These are phyloP conservation scores for Thermophis baileyi DNA, from an alignment of 2,113 vertebrate genomes.

Conservation along the genomic window DNA sequence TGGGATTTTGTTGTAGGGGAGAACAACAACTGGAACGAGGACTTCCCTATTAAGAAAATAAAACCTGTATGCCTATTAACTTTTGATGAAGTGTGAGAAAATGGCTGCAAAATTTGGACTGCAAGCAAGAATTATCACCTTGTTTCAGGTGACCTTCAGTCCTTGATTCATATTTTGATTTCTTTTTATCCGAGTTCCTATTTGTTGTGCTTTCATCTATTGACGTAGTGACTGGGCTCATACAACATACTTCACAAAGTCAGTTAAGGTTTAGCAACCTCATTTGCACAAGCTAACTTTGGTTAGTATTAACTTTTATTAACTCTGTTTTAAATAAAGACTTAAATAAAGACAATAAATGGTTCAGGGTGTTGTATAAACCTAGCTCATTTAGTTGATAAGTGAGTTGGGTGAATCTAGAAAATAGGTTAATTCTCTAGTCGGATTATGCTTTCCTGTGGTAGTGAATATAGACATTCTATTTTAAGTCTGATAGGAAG, in stretches of 20 bases:
- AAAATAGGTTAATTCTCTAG: neutral
- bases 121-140: neutral
- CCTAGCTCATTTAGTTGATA: neutral
- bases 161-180: neutral
- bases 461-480: neutral
- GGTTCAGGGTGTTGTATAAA: neutral
- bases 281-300: neutral
- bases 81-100: neutral
- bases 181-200: neutral
- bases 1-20: conserved; percentile 8
- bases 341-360: neutral
- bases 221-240: neutral
- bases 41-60: neutral
- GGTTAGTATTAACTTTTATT: neutral
- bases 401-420: neutral
- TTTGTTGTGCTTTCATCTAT: neutral
- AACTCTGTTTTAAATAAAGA: neutral
- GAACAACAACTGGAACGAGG: conserved; percentile 27
- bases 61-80: neutral
- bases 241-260: neutral
- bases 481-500: neutral
- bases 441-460: neutral
- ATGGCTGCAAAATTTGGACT: neutral
- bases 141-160: neutral
- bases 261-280: neutral